A percentile compares a stretch with the other conserved stretches of the same genome.
Evolutionary conservation across 2,888 invertebrate genomes (phyloP).

Genomic region (Cephalotes varians): DNA sequence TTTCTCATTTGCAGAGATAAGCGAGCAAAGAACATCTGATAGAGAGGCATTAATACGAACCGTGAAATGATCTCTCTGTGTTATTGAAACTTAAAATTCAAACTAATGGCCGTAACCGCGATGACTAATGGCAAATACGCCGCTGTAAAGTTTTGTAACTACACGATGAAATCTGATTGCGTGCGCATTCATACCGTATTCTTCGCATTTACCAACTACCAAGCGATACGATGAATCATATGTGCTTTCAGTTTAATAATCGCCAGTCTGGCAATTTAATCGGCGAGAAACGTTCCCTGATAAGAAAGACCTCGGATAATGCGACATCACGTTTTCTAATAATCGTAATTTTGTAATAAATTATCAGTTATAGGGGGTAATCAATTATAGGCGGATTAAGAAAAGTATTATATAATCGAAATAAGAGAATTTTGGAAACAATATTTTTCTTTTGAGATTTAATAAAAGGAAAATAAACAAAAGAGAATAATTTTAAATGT

Average conservation of each 20-base stretch:
- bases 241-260: constrained; percentile 69
- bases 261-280: constrained; percentile 61
- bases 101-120: constrained; percentile 41
- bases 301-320: constrained; percentile 47
- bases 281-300: constrained; percentile 33
- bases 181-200: constrained; percentile 14
- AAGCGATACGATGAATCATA: constrained; percentile 65
- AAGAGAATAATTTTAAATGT: background rate
- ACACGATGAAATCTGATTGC: constrained; percentile 49
- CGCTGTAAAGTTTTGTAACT: constrained; percentile 39
- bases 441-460: background rate
- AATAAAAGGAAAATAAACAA: background rate
- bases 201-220: constrained; percentile 48
- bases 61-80: constrained; percentile 20
- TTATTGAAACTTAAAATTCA: constrained; percentile 47
- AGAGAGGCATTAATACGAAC: constrained; percentile 18
- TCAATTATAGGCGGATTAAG: background rate
- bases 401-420: background rate
- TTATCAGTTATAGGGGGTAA: no score
- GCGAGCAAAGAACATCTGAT: background rate
- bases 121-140: constrained; percentile 42
- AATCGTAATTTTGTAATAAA: constrained; percentile 11
- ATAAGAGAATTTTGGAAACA: background rate
- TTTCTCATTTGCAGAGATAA: constrained; percentile 2
- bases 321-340: background rate